Evolutionary conservation across 2,797 vertebrate genomes (phyloP), one percentile per base, ranked within the genome.

Genomic region (Tragelaphus eurycerus): DNA sequence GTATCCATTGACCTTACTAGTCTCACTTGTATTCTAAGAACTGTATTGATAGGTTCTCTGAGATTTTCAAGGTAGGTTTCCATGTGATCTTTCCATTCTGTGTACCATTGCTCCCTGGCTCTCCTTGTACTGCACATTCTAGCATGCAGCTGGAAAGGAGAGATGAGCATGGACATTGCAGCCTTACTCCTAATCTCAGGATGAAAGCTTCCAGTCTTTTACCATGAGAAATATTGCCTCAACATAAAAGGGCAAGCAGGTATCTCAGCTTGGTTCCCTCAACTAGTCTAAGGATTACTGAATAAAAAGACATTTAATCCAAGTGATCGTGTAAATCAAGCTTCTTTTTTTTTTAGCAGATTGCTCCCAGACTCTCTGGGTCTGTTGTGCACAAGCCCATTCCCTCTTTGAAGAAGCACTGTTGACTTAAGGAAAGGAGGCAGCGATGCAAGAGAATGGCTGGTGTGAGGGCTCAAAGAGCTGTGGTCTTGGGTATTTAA

Each of bases 301-400:
- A 38, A 38, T 38, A 71, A 71, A 23, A 98, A 96, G 97, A 90
- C 27, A 95, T 97, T 96, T 93, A 76, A 93, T 96, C 95, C 96
- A 27, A 60, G 92, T 93, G 85, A 97, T 95, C 67, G 93, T 90
- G 97, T 95, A 94, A 98, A 96, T 96, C 96, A 96, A 86, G 93
- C 86, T 43, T 97, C 89, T 74, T 62, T 74, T 94, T 88, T 43
- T 95, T 92, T 98, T 94, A 98, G 98, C 98, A 99, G 99, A 99
- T 99, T 99, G 99, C 99, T 98, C 98, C 99, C 99, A 98, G 99
- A 99, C 98, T 99, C 99, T 99, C 99, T 98, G 98, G 99, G 99
- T 98, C 99, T 99, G 99, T 99, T 99, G 98, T 99, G 99, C 98
- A 99, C 98, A 99, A 99, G 98, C 99, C 99, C 83, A 96, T 67